Percentiles rank a stretch among this genome's conserved stretches.
phyloP scores from a whole-genome alignment of 2,797 vertebrate species.

The Zalophus californianus region DNA sequence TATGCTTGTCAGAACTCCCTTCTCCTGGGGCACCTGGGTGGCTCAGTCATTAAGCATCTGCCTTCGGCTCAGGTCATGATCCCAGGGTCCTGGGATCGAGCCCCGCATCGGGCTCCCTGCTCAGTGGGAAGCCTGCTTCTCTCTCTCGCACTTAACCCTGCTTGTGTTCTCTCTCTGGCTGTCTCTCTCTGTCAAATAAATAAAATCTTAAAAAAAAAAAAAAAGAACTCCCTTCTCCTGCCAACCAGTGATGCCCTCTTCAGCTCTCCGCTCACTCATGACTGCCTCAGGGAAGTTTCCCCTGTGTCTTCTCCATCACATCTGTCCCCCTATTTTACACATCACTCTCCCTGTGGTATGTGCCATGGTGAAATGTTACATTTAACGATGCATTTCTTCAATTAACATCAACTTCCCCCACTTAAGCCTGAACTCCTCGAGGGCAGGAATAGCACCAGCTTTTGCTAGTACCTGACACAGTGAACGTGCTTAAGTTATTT shows the following conservation, averaged over 20 bases:
- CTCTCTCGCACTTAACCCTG: too few species aligned
- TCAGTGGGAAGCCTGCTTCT: too few species aligned
- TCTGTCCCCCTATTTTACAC: background rate
- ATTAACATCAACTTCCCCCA: background rate
- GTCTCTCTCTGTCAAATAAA: too few species aligned
- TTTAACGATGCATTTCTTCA: background rate
- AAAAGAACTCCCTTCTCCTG: background rate
- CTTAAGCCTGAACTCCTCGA: background rate
- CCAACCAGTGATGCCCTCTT: background rate
- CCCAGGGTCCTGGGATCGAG: too few species aligned
- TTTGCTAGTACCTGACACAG: background rate
- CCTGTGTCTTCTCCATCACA: background rate
- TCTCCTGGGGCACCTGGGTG: background rate
- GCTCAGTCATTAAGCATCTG: too few species aligned
- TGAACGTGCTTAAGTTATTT: background rate
- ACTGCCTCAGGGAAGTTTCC: background rate
- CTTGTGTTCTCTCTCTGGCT: too few species aligned
- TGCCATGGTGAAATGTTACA: background rate
- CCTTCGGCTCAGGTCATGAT: too few species aligned
- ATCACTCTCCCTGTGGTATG: background rate
- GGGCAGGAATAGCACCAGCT: background rate
- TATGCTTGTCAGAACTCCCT: background rate
- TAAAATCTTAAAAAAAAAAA: too few species aligned
- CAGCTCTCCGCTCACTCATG: background rate
- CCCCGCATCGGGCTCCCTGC: too few species aligned